A percentile compares a stretch with the other conserved stretches of the same genome.
These are phyloP conservation scores for Pontoporia blainvillei DNA, from an alignment of 2,113 vertebrate species.

Conservation along the genomic window DNA sequence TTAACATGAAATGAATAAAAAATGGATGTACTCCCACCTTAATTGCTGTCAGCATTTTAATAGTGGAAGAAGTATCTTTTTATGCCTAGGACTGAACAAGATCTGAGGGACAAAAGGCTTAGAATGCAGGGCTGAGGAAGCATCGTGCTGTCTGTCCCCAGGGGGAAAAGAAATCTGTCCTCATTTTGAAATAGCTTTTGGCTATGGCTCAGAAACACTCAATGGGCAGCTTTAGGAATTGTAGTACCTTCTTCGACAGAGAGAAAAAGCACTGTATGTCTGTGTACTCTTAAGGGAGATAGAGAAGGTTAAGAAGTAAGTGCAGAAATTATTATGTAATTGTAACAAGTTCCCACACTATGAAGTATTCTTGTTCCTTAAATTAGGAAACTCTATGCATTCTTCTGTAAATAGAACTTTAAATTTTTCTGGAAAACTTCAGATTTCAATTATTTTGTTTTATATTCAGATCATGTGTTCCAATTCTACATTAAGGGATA, in stretches of 20 bases:
- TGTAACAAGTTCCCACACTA: slow-evolving; percentile 1
- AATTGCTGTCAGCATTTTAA: slow-evolving; percentile 44
- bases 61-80: slow-evolving; percentile 37
- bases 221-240: slow-evolving; percentile 64
- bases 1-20: slow-evolving; percentile 63
- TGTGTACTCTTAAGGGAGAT: slow-evolving; percentile 32
- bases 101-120: slow-evolving; percentile 43
- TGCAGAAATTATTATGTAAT: background rate
- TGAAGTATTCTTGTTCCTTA: background rate
- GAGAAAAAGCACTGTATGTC: slow-evolving; percentile 45
- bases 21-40: slow-evolving; percentile 42
- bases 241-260: slow-evolving; percentile 61
- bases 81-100: background rate
- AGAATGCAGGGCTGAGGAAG: slow-evolving; percentile 27
- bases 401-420: background rate
- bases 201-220: slow-evolving; percentile 59
- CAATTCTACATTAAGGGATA: background rate
- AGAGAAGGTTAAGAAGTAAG: slow-evolving; percentile 24
- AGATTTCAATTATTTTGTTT: background rate
- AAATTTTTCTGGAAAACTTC: background rate
- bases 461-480: background rate
- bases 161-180: slow-evolving; percentile 65
- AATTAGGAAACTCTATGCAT: background rate
- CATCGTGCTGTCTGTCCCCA: slow-evolving; percentile 34
- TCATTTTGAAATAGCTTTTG: slow-evolving; percentile 68